Base-by-base conservation (phyloP, 2,888 invertebrate genomes). In the Euproctis similis region DNA sequence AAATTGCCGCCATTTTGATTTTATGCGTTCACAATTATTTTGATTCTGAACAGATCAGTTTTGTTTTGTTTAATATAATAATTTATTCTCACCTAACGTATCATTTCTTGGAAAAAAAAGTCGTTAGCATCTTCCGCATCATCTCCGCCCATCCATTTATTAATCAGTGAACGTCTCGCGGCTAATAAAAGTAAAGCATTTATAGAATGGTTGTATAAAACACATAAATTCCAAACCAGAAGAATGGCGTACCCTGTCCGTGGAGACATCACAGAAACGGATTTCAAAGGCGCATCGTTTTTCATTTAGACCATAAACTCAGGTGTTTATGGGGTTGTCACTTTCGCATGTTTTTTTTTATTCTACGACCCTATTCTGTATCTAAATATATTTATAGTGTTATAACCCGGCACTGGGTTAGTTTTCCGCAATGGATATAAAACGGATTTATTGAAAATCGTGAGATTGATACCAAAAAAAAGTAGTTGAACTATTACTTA, bases 121-220 rank as follows among this genome's bases (percentile, higher is more conserved):
- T 64, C 60, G 62, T 68, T 64, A 64, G 59, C 46, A 61, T 67
- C 73, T 78, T 78, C 80, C 74, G 75, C 73, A 59, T 78, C 69
- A 62, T 62, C 63, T 57, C 68, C 72, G 71, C 76, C 76, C n/a
- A n/a, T n/a, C n/a, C n/a, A n/a, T 81, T 77, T 78, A 80, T 78
- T 74, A 77, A 81, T 77, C 76, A 75, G 68, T 77, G 70, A 82
- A 77, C 64, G 76, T 80, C 80, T 70, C 67, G 66, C 68, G 61
- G 69, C 68, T 65, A 68, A 74, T 82, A 81, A 80, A 81, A 78
- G 60, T 55, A 56, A 57, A 70, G 68, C 78, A 63, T 80, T 81
- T 78, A 82, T 81, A 77, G 76, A 74, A 70, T 63, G 53, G 59
- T 61, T 65, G 70, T 73, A 71, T 74, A 75, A 72, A 75, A 69